A percentile compares a stretch with the other conserved stretches of the same genome.
Conservation (phyloP, 2,113 vertebrate species). For the Nothocercus julius region DNA sequence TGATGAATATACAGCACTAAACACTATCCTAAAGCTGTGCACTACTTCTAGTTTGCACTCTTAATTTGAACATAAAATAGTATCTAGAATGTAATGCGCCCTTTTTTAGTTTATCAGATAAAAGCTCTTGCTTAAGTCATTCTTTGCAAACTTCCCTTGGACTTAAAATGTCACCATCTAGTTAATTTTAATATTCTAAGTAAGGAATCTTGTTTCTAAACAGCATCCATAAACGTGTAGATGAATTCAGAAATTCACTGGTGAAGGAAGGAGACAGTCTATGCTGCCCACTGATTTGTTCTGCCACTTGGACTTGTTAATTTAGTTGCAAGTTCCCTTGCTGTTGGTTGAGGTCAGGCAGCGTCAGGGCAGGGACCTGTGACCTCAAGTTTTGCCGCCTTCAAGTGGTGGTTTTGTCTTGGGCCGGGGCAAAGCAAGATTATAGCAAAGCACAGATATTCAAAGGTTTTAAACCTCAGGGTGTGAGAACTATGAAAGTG, state of each 20-base stretch:
- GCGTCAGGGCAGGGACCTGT: neutral
- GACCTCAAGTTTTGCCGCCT: neutral
- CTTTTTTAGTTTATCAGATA: neutral
- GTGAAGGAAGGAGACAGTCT: neutral
- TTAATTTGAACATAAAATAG: slow-evolving; percentile 5
- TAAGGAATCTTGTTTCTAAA: neutral
- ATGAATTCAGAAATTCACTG: neutral
- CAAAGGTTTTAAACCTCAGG: neutral
- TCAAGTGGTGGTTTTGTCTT: neutral
- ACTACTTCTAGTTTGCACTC: neutral
- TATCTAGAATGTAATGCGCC: neutral
- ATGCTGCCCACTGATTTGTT: neutral
- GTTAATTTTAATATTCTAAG: neutral
- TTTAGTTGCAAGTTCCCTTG: neutral
- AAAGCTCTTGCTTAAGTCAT: neutral
- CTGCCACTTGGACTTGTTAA: neutral
- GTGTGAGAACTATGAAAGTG: neutral
- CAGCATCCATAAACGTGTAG: neutral
- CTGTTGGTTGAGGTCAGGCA: neutral
- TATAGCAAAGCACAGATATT: neutral
- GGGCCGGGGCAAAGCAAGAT: neutral
- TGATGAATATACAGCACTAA: slow-evolving; percentile 8
- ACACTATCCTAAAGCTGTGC: neutral
- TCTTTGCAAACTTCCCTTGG: neutral
- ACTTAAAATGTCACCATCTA: neutral